Conservation (phyloP, 2,797 vertebrate species). For the Galagoides demidoff region DNA sequence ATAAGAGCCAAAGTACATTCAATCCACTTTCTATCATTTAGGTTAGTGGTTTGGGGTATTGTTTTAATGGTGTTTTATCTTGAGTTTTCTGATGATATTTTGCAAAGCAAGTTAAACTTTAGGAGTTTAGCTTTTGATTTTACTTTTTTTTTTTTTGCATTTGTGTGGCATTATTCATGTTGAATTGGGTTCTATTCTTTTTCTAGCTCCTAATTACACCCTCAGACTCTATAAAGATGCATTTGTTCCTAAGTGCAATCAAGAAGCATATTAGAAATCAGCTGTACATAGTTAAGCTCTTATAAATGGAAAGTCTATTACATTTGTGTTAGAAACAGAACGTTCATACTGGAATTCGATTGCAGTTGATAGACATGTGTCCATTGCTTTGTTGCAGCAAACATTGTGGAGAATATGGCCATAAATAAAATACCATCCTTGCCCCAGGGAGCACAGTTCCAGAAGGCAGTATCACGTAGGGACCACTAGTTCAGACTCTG, state of each 20-base stretch:
- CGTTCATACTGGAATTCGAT: slow-evolving; percentile 60
- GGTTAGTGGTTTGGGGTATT: slow-evolving; percentile 8
- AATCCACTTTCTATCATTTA: slow-evolving; percentile 59
- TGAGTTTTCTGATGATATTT: slow-evolving; percentile 48
- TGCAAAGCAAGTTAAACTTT: slow-evolving; percentile 65
- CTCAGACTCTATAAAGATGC: slow-evolving; percentile 58
- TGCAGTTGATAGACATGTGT: slow-evolving; percentile 63
- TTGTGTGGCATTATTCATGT: slow-evolving; percentile 62
- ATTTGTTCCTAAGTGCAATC: slow-evolving; percentile 75
- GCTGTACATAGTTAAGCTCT: slow-evolving; percentile 70
- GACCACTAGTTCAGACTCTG: slow-evolving; percentile 26
- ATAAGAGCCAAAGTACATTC: not conserved
- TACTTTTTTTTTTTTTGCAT: not conserved
- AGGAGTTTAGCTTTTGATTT: slow-evolving; percentile 43
- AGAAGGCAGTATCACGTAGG: not conserved
- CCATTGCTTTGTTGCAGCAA: slow-evolving; percentile 49
- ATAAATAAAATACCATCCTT: slow-evolving; percentile 50
- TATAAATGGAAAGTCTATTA: slow-evolving; percentile 77
- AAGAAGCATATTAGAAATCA: slow-evolving; percentile 78
- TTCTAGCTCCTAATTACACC: slow-evolving; percentile 64
- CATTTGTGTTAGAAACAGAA: slow-evolving; percentile 76
- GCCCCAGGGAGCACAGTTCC: not conserved
- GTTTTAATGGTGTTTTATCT: slow-evolving; percentile 41
- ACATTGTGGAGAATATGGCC: not conserved
- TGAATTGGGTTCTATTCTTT: slow-evolving; percentile 70